Evolutionary conservation across 2,113 vertebrate genomes (phyloP), one percentile per base, ranked within the genome.

Genomic region (Pseudorasbora parva): DNA sequence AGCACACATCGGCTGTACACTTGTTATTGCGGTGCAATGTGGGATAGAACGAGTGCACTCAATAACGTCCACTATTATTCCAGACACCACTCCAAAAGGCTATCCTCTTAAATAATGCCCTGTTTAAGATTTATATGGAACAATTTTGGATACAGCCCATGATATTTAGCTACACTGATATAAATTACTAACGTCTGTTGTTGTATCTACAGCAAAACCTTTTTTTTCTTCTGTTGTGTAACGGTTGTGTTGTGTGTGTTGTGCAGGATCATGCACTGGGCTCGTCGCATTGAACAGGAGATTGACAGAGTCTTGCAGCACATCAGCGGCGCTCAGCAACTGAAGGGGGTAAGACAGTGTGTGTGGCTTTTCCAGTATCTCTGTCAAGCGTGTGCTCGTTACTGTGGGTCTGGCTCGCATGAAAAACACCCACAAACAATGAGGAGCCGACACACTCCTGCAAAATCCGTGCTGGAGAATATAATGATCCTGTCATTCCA

Each of bases 251-350:
- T 85, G 23, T 81, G 91, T 59, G 89, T 92, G 82, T 87, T 93
- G 90, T 88, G 80, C 94, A 99, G 98, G 93, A 96, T 99, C 94
- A 98, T 98, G 94, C 96, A 98, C 93, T 99, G 98, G 98, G 96
- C 97, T 90, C 93, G 96, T 88, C 96, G 97, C 83, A 96, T 99
- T 90, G 97, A 99, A 88, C 98, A 98, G 91, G 98, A 99, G 95
- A 95, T 99, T 86, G 97, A 99, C 91, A 95, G 96, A 81, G 97
- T 99, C 88, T 97, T 99, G 95, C 95, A 97, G 91, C 97, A 98
- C 91, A 98, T 99, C 92, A 97, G 96, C 87, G 97, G 97, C 51
- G 96, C 95, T 87, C 96, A 99, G 90, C 96, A 98, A 91, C 94
- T 99, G 87, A 96, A 96, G 89, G 94, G 94, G 96, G 97, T 99